Conservation (phyloP, 2,113 vertebrate genomes). For the Perognathus longimembris region DNA sequence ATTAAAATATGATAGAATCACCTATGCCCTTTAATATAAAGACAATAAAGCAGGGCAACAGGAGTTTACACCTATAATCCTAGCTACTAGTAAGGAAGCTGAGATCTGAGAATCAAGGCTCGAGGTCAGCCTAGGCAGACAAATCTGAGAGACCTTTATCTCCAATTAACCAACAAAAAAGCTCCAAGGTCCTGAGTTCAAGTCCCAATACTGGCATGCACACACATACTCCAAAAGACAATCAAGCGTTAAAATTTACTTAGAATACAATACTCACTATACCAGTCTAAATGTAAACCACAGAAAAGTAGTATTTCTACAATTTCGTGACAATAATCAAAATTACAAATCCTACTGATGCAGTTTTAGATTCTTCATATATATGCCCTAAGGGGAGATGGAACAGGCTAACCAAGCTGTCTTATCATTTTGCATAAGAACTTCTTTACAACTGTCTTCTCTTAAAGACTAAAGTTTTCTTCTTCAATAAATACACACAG, state of each 20-base stretch:
- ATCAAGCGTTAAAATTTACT: constrained; percentile 27
- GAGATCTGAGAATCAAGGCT: too few relatives aligned
- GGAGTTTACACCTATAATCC: too few relatives aligned
- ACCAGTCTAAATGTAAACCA: not conserved
- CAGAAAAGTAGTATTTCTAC: constrained; percentile 12
- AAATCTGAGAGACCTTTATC: too few relatives aligned
- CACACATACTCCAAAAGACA: too few relatives aligned
- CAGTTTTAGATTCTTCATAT: not conserved
- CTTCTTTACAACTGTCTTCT: constrained; percentile 12
- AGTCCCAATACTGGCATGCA: not conserved
- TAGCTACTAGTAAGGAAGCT: too few relatives aligned
- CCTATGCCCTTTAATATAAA: not conserved
- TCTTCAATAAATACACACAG: not conserved
- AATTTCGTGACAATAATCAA: constrained; percentile 37
- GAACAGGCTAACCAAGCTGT: not conserved
- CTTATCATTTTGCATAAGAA: not conserved
- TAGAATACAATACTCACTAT: not conserved
- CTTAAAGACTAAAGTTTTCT: not conserved
- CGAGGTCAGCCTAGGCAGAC: too few relatives aligned
- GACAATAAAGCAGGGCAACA: too few relatives aligned
- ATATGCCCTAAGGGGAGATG: not conserved
- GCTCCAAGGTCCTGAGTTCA: too few relatives aligned
- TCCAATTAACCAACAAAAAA: too few relatives aligned
- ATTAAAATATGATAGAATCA: not conserved
- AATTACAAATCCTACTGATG: not conserved